Base-by-base conservation (phyloP, 2,888 invertebrate genomes). In the Campaea margaritaria region DNA sequence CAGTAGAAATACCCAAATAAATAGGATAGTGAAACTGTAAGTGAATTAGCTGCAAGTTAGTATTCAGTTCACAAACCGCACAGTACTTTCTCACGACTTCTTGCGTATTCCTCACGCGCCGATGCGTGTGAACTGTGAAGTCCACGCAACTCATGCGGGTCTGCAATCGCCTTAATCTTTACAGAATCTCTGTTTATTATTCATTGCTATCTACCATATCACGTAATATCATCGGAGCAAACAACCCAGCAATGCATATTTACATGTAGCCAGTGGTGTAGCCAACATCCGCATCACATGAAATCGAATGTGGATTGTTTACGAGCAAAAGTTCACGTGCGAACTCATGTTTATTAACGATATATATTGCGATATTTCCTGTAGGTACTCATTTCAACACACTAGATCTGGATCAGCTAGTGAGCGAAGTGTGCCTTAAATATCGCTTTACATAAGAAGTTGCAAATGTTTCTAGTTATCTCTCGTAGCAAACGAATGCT, bases 101-200 rank as follows among this genome's bases (percentile, higher is more conserved):
- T 85, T 84, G 83, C 78, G 85, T 86, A 85, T 87, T 85, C 88
- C 67, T 64, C 58, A 15, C 65, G 81, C 81, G 82, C 72, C 21
- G 63, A 58, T 67, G 73, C 86, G 87, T 88, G 89, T 85, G 89
- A 88, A 87, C 73, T 88, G 89, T 85, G 88, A 88, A 87, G 73
- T 63, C 61, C 70, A 69, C 67, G 71, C 59, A 65, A 69, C 70
- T 69, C 75, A 81, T 83, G 81, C 79, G 79, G 83, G 81, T 66
- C 66, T 63, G 63, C 65, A 58, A 60, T 27, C 41, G 48, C 46
- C 47, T 42, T 64, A 53, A 70, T 63, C 67, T 67, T 58, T 60
- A 49, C 62, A 39, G 58, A 52, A 66, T 67, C 62, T 15, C 15
- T 58, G 58, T 42, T 63, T 55, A 55, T 47, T 56, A 65, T 67